A percentile compares a stretch with the other conserved stretches of the same genome.
These are phyloP conservation scores for Lasiommata megera DNA, from an alignment of 2,888 invertebrate genomes.

Conservation along the genomic window DNA sequence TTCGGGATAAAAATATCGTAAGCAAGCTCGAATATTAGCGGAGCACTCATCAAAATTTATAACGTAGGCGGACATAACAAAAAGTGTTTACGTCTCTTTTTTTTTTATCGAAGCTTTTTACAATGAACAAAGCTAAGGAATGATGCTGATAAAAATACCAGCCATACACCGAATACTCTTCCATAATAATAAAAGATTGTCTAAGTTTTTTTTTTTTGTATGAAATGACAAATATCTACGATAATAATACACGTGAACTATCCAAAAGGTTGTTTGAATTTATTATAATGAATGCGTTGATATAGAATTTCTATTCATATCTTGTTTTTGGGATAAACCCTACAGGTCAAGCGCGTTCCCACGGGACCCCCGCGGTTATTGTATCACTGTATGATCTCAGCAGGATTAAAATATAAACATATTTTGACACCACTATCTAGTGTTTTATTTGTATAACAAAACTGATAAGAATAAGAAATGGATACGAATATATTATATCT, in stretches of 20 bases:
- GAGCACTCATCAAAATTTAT: slow-evolving; percentile 14
- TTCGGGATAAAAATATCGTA: slow-evolving; percentile 1
- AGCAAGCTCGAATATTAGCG: slow-evolving; percentile 8
- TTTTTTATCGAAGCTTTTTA: slow-evolving; percentile 5
- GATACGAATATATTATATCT: too few relatives aligned
- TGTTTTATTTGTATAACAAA: neutral
- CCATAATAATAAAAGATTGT: neutral
- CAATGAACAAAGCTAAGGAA: slow-evolving; percentile 4
- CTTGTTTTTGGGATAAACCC: neutral
- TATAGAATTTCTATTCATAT: neutral
- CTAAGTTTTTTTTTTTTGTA: neutral
- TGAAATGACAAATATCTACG: too few relatives aligned
- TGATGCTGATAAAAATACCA: slow-evolving; percentile 2
- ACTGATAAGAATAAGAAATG: neutral
- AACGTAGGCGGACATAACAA: slow-evolving; percentile 12
- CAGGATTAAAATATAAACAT: neutral
- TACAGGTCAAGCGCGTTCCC: neutral
- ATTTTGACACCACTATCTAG: neutral
- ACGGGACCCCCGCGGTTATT: neutral
- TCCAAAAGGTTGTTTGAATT: neutral
- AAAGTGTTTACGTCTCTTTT: slow-evolving; percentile 10
- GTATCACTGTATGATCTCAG: slow-evolving; percentile 2
- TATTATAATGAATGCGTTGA: neutral
- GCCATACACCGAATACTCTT: neutral
- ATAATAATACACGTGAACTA: too few relatives aligned